These are phyloP conservation scores for Venustaconcha ellipsiformis DNA, from an alignment of 1,140 invertebrate species.

Conservation along the genomic window DNA sequence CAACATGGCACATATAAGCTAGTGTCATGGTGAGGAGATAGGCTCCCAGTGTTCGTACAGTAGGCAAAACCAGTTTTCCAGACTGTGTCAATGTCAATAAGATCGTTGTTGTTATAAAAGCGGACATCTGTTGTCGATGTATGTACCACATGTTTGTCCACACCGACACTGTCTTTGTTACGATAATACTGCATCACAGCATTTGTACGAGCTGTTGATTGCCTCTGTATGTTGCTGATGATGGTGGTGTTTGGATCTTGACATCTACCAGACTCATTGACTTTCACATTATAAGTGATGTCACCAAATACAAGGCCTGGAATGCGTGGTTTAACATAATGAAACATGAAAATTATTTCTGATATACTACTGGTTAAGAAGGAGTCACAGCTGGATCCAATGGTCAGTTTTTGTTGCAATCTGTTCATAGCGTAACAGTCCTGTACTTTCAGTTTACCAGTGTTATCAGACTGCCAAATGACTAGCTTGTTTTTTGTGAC, in stretches of 20 bases:
- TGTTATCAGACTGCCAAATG: constrained; percentile 24
- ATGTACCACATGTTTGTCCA: constrained; percentile 34
- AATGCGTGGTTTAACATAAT: constrained; percentile 38
- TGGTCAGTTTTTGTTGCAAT: constrained; percentile 23
- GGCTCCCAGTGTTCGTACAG: constrained; percentile 51
- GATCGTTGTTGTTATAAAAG: constrained; percentile 41
- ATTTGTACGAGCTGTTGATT: constrained; percentile 3
- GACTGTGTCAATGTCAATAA: constrained; percentile 47
- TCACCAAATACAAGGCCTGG: constrained; percentile 54
- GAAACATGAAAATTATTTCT: constrained; percentile 42
- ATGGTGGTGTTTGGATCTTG: constrained; percentile 14
- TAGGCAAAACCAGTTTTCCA: constrained; percentile 59
- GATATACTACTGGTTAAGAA: constrained; percentile 6
- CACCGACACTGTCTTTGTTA: constrained; percentile 11
- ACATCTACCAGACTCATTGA: constrained; percentile 9
- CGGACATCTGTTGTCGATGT: constrained; percentile 18
- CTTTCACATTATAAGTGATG: constrained; percentile 43
- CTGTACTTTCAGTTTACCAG: constrained; percentile 12
- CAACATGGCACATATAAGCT: constrained; percentile 19
- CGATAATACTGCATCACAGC: constrained; percentile 46
- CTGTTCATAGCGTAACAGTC: constrained; percentile 43
- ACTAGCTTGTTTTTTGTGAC: constrained; percentile 32
- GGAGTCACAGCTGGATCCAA: constrained; percentile 2
- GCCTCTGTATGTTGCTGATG: constrained; percentile 23
- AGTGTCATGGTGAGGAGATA: constrained; percentile 41